These are phyloP conservation scores for Oryctes rhinoceros DNA, from an alignment of 1,140 invertebrate species.

Conservation along the genomic window DNA sequence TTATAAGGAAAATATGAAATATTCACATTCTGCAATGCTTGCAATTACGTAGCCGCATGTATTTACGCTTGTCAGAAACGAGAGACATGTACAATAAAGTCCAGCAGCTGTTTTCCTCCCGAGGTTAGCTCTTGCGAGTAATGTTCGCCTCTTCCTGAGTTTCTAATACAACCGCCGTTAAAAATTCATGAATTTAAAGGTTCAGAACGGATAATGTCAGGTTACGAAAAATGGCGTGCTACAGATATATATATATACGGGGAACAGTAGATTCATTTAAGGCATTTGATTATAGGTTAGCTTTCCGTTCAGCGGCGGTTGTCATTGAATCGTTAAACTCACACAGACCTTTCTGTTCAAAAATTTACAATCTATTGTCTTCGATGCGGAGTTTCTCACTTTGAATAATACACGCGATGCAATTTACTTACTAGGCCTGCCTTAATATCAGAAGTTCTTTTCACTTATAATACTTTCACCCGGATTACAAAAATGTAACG, in stretches of 20 bases:
- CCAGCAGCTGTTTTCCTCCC: slow-evolving; percentile 13
- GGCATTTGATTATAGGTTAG: slow-evolving; percentile 39
- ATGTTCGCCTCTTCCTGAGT: slow-evolving; percentile 23
- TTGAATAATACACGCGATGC: slow-evolving; percentile 34
- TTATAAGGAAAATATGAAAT: slow-evolving; percentile 9
- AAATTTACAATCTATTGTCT: slow-evolving; percentile 35
- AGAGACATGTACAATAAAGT: slow-evolving; percentile 2
- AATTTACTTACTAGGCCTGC: slow-evolving; percentile 1
- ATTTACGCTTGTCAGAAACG: not conserved
- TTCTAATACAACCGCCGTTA: slow-evolving; percentile 36
- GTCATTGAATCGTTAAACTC: slow-evolving; percentile 37
- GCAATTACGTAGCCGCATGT: not conserved
- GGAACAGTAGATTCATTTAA: slow-evolving; percentile 34
- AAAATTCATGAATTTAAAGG: slow-evolving; percentile 38
- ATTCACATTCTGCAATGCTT: slow-evolving; percentile 1
- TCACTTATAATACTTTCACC: slow-evolving; percentile 20
- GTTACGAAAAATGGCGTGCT: slow-evolving; percentile 40
- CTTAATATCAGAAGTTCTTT: not conserved
- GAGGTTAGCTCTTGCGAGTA: slow-evolving; percentile 26
- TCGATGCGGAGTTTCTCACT: slow-evolving; percentile 35
- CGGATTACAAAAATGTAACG: not conserved
- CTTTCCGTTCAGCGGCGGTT: slow-evolving; percentile 22
- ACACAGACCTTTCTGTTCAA: slow-evolving; percentile 34
- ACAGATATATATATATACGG: slow-evolving; percentile 15
- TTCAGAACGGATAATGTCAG: slow-evolving; percentile 37